A percentile compares a stretch with the other conserved stretches of the same genome.
Conservation (phyloP, 2,797 vertebrate genomes). For the Crenichthys baileyi region DNA sequence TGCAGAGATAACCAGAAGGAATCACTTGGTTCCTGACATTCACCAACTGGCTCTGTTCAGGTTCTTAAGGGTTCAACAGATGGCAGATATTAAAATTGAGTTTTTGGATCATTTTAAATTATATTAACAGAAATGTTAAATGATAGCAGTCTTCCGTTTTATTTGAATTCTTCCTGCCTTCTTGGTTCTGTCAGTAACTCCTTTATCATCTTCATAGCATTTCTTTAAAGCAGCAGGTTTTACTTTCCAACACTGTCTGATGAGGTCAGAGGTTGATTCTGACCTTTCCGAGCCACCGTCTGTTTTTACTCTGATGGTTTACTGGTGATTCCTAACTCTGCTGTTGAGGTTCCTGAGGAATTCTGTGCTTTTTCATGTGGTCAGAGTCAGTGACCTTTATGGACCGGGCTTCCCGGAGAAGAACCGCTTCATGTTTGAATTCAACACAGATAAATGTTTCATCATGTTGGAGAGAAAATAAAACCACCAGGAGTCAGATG, state of each 20-base stretch:
- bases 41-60: background rate
- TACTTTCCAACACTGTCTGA: background rate
- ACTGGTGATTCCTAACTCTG: background rate
- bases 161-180: background rate
- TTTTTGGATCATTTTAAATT: background rate
- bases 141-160: too few relatives aligned
- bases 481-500: background rate
- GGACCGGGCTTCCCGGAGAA: too few relatives aligned
- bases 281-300: too few relatives aligned
- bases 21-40: background rate
- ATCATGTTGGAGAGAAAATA: background rate
- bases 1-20: constrained; percentile 41
- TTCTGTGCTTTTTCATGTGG: background rate
- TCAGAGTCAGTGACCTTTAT: too few relatives aligned
- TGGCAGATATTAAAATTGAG: too few relatives aligned
- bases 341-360: background rate
- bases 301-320: too few relatives aligned
- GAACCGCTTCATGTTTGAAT: too few relatives aligned
- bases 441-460: background rate
- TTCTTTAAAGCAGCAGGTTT: background rate
- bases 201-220: background rate
- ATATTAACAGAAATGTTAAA: background rate
- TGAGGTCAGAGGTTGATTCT: too few relatives aligned
- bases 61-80: background rate
- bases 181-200: background rate